phyloP scores from a whole-genome alignment of 2,797 vertebrate species.

The Spondyliosoma cantharus region DNA sequence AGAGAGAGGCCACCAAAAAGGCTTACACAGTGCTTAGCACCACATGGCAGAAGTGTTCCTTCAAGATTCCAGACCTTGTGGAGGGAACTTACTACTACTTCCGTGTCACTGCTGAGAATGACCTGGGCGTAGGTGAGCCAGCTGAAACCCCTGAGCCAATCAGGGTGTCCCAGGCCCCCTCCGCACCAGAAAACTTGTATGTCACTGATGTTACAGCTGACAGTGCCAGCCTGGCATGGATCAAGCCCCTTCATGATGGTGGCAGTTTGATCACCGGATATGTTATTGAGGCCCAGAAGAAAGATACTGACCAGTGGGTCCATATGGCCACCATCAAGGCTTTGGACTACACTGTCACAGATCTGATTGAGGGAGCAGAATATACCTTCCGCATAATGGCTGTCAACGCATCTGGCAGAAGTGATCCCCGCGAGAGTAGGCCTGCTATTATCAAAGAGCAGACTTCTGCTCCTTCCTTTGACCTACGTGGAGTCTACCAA shows the following conservation, averaged over 20 bases:
- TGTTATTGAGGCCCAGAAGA: slow-evolving; percentile 96
- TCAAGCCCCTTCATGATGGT: slow-evolving; percentile 95
- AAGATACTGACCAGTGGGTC: slow-evolving; percentile 93
- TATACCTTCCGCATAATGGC: slow-evolving; percentile 99
- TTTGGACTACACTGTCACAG: slow-evolving; percentile 91
- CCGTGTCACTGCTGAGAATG: slow-evolving; percentile 96
- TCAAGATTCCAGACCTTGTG: slow-evolving; percentile 88
- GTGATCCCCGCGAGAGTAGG: slow-evolving; percentile 95
- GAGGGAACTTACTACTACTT: slow-evolving; percentile 98
- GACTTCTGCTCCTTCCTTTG: slow-evolving; percentile 92
- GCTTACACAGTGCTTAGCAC: slow-evolving; percentile 93
- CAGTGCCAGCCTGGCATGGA: slow-evolving; percentile 95
- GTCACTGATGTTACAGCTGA: slow-evolving; percentile 93
- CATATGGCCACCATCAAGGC: slow-evolving; percentile 93
- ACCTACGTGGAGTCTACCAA: slow-evolving; percentile 94
- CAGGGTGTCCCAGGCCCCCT: slow-evolving; percentile 94
- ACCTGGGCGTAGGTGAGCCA: slow-evolving; percentile 95
- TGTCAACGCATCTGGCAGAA: slow-evolving; percentile 96
- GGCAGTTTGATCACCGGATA: slow-evolving; percentile 98
- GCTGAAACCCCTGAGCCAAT: slow-evolving; percentile 94
- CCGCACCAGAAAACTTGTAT: slow-evolving; percentile 94
- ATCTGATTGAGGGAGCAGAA: slow-evolving; percentile 94
- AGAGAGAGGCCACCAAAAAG: slow-evolving; percentile 95
- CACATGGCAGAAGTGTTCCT: slow-evolving; percentile 96
- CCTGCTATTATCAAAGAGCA: slow-evolving; percentile 95